Conservation (phyloP, 2,113 vertebrate species). For the Neogobius melanostomus region DNA sequence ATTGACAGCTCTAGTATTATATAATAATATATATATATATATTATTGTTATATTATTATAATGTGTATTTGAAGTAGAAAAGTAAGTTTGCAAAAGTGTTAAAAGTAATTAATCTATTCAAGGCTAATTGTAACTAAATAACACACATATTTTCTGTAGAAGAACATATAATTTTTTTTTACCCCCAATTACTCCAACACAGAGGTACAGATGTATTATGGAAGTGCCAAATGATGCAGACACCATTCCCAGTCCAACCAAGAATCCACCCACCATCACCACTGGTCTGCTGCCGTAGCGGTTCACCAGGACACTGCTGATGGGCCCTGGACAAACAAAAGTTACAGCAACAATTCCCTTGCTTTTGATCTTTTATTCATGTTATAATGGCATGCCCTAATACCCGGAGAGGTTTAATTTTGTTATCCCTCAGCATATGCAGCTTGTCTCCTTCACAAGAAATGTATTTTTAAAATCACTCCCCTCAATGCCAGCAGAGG, state of each 20-base stretch:
- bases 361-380: too few relatives aligned
- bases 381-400: too few relatives aligned
- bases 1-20: too few relatives aligned
- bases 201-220: constrained; percentile 83
- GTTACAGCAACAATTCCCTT: background rate
- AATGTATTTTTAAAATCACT: too few relatives aligned
- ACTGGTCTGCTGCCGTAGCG: constrained; percentile 83
- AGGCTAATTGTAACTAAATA: constrained; percentile 14
- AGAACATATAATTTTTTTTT: background rate
- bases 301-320: constrained; percentile 82
- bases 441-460: too few relatives aligned
- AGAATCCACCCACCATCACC: constrained; percentile 79
- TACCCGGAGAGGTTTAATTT: too few relatives aligned
- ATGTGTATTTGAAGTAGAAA: too few relatives aligned
- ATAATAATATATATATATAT: too few relatives aligned
- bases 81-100: background rate
- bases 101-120: background rate
- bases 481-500: too few relatives aligned
- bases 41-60: too few relatives aligned
- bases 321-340: constrained; percentile 69
- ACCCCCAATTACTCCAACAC: constrained; percentile 82
- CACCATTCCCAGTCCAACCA: constrained; percentile 77
- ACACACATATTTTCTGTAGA: background rate
- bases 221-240: constrained; percentile 78
- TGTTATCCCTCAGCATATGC: too few relatives aligned